phyloP scores from a whole-genome alignment of 2,797 vertebrate species.

The Orientallactaga sibirica region DNA sequence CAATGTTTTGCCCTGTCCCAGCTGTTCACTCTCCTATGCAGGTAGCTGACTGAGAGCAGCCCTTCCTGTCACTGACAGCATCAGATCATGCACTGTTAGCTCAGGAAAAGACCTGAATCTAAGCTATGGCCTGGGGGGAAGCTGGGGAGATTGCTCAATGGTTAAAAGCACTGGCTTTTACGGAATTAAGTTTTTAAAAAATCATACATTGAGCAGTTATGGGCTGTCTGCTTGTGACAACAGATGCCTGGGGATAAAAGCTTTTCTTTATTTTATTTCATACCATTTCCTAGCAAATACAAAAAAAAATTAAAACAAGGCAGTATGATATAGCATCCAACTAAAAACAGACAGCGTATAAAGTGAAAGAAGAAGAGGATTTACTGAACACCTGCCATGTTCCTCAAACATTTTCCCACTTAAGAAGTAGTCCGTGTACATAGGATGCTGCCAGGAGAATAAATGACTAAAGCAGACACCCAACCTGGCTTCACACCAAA shows the following conservation, averaged over 20 bases:
- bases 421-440: not conserved
- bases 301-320: not conserved
- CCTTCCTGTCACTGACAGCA: not conserved
- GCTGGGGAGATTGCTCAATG: too few species aligned
- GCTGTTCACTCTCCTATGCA: not conserved
- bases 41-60: not conserved
- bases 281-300: not conserved
- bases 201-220: not conserved
- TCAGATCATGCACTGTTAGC: not conserved
- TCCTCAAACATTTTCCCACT: not conserved
- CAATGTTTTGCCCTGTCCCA: too few species aligned
- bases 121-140: too few species aligned
- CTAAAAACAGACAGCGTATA: not conserved
- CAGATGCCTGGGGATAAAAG: not conserved
- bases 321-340: not conserved
- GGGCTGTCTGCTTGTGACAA: not conserved
- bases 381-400: not conserved
- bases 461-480: not conserved
- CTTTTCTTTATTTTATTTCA: constrained; percentile 27
- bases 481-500: not conserved
- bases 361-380: not conserved
- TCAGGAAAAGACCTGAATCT: not conserved
- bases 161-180: too few species aligned
- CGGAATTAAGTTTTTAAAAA: not conserved
- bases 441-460: not conserved